These are phyloP conservation scores for Gymnoscelis rufifasciata DNA, from an alignment of 2,888 invertebrate species.

Conservation along the genomic window DNA sequence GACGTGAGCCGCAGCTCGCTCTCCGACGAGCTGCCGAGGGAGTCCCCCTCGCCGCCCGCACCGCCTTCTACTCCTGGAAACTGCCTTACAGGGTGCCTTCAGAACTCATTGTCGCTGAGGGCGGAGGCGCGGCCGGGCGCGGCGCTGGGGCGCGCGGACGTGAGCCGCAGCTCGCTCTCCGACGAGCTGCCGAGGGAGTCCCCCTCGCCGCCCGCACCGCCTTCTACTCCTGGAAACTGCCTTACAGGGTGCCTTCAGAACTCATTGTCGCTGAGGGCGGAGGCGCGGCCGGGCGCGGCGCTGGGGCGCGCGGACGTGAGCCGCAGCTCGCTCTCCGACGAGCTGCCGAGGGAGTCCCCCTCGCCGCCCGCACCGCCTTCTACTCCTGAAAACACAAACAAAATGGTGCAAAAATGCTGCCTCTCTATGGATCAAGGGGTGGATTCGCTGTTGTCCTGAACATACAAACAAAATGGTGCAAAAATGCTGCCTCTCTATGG, in stretches of 20 bases:
- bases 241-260: slow-evolving; percentile 48
- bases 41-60: slow-evolving; percentile 42
- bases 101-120: slow-evolving; percentile 75
- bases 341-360: slow-evolving; percentile 62
- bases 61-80: slow-evolving; percentile 16
- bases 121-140: slow-evolving; percentile 48
- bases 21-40: slow-evolving; percentile 67
- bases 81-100: slow-evolving; percentile 17
- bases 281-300: slow-evolving; percentile 48
- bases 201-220: slow-evolving; percentile 31
- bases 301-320: slow-evolving; percentile 48
- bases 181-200: slow-evolving; percentile 68
- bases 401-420: too few species aligned
- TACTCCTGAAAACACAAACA: slow-evolving; percentile 3
- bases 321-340: slow-evolving; percentile 69
- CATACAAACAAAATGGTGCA: too few species aligned
- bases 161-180: slow-evolving; percentile 65
- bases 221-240: slow-evolving; percentile 13
- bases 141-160: slow-evolving; percentile 50
- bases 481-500: too few species aligned
- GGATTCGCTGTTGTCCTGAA: too few species aligned
- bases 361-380: slow-evolving; percentile 29
- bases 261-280: slow-evolving; percentile 71
- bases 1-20: slow-evolving; percentile 63
- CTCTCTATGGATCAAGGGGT: too few species aligned